Percentiles rank a stretch among this genome's conserved stretches.
Conservation (phyloP, 2,797 vertebrate species). For the Semotilus atromaculatus region DNA sequence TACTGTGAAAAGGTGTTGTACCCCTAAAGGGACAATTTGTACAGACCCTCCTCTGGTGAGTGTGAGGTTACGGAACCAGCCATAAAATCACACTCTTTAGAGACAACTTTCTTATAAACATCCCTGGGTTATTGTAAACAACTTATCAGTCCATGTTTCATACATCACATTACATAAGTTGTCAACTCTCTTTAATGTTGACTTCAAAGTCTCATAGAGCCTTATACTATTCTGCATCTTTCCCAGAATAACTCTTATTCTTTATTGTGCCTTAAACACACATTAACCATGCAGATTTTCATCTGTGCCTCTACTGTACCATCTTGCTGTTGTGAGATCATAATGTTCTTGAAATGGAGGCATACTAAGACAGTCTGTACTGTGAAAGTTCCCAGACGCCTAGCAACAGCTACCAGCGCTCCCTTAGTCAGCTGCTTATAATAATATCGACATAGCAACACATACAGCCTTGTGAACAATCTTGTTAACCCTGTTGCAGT, state of each 20-base stretch:
- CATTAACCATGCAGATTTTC: conserved; percentile 10
- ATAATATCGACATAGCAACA: conserved; percentile 53
- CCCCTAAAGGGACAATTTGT: not conserved
- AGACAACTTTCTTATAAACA: not conserved
- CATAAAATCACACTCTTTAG: not conserved
- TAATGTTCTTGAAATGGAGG: conserved; percentile 50
- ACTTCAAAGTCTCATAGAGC: conserved; percentile 13
- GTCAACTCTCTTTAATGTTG: conserved; percentile 4
- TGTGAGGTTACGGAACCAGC: not conserved
- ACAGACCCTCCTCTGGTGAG: too few relatives aligned
- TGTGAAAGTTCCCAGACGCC: conserved; percentile 57
- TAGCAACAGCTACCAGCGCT: conserved; percentile 58
- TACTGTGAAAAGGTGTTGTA: not conserved
- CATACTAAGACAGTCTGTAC: conserved; percentile 53
- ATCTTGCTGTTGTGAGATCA: conserved; percentile 43
- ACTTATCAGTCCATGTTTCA: not conserved
- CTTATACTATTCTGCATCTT: not conserved
- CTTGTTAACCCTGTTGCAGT: conserved; percentile 23
- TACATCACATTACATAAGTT: conserved; percentile 14
- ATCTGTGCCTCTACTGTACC: conserved; percentile 12
- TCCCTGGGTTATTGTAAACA: conserved; percentile 1
- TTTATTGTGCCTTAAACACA: not conserved
- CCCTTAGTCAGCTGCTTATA: conserved; percentile 44
- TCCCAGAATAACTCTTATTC: not conserved
- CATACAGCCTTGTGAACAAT: conserved; percentile 39